Percentiles rank a stretch among this genome's conserved stretches.
phyloP scores from a whole-genome alignment of 1,140 invertebrate species.

The Helicoverpa zea region DNA sequence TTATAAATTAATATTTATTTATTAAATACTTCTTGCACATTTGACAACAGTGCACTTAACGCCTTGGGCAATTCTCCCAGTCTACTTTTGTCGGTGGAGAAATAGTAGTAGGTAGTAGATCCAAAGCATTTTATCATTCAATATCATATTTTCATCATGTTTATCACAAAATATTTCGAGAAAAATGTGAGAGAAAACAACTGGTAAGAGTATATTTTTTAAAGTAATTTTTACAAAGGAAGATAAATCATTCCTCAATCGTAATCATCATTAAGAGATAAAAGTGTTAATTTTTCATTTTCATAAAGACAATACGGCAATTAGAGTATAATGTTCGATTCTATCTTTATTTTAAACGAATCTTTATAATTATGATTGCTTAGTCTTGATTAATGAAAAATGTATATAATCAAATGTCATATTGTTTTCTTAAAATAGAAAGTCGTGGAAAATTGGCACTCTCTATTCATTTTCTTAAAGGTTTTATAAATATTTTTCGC shows the following conservation, averaged over 20 bases:
- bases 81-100: no score
- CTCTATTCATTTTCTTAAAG: neutral
- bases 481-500: neutral
- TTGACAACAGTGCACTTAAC: no score
- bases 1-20: no score
- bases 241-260: neutral
- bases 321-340: neutral
- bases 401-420: neutral
- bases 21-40: no score
- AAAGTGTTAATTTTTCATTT: neutral
- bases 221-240: no score
- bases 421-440: neutral
- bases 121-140: no score
- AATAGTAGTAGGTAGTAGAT: no score
- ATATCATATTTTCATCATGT: no score
- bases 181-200: no score
- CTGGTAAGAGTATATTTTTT: no score
- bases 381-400: neutral
- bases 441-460: neutral
- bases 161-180: no score
- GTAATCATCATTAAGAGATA: constrained; percentile 4
- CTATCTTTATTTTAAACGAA: neutral
- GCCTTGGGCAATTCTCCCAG: no score
- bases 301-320: neutral
- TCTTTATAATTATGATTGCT: neutral